phyloP scores from a whole-genome alignment of 2,113 vertebrate species.

The Corapipo altera region DNA sequence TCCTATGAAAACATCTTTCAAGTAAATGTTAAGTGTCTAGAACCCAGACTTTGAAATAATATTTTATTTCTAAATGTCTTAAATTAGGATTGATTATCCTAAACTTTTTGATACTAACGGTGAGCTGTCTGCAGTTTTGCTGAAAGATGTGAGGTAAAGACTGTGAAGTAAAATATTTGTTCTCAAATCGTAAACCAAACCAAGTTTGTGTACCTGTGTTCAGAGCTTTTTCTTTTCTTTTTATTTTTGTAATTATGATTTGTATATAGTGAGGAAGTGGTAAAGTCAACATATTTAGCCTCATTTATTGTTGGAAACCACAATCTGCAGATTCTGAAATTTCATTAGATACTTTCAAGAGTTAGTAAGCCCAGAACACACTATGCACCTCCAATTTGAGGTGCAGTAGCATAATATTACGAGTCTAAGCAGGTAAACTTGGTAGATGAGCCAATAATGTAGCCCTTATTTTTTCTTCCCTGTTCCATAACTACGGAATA shows the following conservation, averaged over 20 bases:
- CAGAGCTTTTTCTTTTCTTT: neutral
- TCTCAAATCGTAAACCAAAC: neutral
- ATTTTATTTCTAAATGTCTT: neutral
- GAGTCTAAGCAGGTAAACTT: neutral
- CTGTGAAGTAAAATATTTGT: neutral
- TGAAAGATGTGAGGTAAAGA: neutral
- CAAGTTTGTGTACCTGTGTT: neutral
- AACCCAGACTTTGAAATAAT: neutral
- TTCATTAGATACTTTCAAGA: neutral
- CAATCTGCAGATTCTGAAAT: neutral
- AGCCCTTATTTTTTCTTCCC: neutral
- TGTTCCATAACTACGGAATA: neutral
- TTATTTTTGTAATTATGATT: neutral
- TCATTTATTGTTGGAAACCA: neutral
- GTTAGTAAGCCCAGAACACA: neutral
- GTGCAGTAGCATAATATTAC: neutral
- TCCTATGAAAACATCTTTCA: neutral
- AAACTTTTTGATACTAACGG: neutral
- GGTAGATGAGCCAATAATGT: neutral
- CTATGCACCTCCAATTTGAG: neutral
- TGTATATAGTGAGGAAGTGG: neutral
- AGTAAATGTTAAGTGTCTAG: neutral
- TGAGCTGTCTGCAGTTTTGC: neutral
- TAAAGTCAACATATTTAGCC: neutral
- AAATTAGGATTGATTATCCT: neutral